Evolutionary conservation across 1,140 invertebrate species (phyloP).

Genomic region (Aphaenogaster ashmeadi): DNA sequence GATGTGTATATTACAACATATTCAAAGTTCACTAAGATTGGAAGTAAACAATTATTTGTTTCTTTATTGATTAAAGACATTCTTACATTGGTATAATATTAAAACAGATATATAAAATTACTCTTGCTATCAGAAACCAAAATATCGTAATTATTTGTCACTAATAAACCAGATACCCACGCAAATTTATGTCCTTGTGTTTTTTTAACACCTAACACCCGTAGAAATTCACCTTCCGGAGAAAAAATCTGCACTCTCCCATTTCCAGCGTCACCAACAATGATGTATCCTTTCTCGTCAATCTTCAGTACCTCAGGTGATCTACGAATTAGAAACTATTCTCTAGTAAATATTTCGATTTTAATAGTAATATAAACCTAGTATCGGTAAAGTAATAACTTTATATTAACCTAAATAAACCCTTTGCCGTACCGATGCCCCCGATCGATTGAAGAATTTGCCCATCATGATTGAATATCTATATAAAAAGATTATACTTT

Average conservation of each 20-base stretch:
- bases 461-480: conserved; percentile 87
- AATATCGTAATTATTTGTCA: conserved; percentile 90
- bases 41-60: too few species aligned
- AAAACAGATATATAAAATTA: conserved; percentile 91
- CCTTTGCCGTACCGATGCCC: conserved; percentile 23
- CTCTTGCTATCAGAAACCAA: conserved; percentile 91
- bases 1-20: neutral
- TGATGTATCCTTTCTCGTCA: conserved; percentile 91
- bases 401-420: conserved; percentile 50
- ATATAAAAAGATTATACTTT: neutral
- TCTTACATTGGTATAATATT: conserved; percentile 61
- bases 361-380: neutral
- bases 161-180: conserved; percentile 91
- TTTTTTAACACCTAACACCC: conserved; percentile 89
- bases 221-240: conserved; percentile 89
- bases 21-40: neutral
- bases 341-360: neutral
- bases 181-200: conserved; percentile 90
- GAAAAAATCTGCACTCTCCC: conserved; percentile 92
- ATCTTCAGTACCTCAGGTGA: conserved; percentile 91
- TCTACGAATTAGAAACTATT: conserved; percentile 82
- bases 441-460: conserved; percentile 63
- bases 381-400: neutral
- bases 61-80: neutral
- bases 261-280: conserved; percentile 93